These are phyloP conservation scores for Ameiurus melas DNA, from an alignment of 2,113 vertebrate species.

Conservation along the genomic window DNA sequence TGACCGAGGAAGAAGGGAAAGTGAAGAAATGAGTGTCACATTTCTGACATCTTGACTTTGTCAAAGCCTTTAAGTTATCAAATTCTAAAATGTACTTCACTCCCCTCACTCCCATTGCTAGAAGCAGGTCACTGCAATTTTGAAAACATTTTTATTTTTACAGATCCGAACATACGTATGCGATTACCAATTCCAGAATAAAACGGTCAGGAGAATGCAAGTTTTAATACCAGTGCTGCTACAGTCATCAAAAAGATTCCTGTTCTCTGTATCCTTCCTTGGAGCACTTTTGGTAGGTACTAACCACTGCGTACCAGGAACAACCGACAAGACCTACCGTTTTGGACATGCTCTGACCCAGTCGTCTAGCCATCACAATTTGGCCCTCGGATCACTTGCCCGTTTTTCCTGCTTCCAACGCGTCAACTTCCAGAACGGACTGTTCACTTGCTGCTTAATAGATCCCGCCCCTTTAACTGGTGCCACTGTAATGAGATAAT, in stretches of 20 bases:
- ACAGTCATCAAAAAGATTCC: background rate
- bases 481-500: too few species aligned
- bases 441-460: too few species aligned
- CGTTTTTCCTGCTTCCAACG: too few species aligned
- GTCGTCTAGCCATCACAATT: too few species aligned
- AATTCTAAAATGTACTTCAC: background rate
- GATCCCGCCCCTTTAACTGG: too few species aligned
- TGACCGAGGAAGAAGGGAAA: background rate
- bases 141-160: background rate
- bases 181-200: background rate
- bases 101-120: too few species aligned
- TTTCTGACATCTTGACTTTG: conserved; percentile 7
- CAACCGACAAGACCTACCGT: too few species aligned
- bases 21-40: background rate
- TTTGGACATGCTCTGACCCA: too few species aligned
- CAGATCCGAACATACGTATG: background rate
- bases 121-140: background rate
- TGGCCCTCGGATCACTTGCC: too few species aligned
- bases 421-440: too few species aligned
- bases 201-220: background rate
- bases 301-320: too few species aligned
- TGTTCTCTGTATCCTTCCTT: background rate
- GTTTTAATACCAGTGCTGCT: background rate
- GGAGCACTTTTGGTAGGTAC: too few species aligned
- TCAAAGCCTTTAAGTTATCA: background rate